Conservation (phyloP, 2,113 vertebrate species). For the Peucedramus taeniatus region DNA sequence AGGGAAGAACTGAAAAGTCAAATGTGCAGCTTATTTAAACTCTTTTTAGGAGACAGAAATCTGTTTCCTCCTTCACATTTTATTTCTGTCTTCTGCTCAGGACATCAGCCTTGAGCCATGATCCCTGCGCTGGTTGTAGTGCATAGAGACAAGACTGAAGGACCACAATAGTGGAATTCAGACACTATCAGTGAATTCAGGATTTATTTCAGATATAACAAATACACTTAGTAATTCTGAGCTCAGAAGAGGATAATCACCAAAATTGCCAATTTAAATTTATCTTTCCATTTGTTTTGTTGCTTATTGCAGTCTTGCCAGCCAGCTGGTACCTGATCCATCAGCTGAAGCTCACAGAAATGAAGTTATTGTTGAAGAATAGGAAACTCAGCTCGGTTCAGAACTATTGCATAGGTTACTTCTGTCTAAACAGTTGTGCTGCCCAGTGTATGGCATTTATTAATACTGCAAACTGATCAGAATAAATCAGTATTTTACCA, state of each 20-base stretch:
- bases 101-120: not conserved
- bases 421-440: not conserved
- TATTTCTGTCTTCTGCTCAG: not conserved
- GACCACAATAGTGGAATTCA: not conserved
- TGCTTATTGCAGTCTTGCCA: not conserved
- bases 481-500: not conserved
- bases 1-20: not conserved
- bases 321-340: not conserved
- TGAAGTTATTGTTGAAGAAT: not conserved
- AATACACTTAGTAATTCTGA: not conserved
- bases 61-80: not conserved
- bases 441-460: not conserved
- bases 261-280: not conserved
- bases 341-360: not conserved
- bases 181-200: not conserved
- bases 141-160: not conserved
- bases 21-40: not conserved
- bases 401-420: not conserved
- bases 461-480: not conserved
- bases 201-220: slow-evolving; percentile 4
- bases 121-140: not conserved
- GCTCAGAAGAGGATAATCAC: not conserved
- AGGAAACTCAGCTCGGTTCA: not conserved
- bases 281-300: not conserved
- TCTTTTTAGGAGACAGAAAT: not conserved